Evolutionary conservation across 2,113 vertebrate species (phyloP), one percentile per base, ranked within the genome.

Genomic region (Theropithecus gelada): DNA sequence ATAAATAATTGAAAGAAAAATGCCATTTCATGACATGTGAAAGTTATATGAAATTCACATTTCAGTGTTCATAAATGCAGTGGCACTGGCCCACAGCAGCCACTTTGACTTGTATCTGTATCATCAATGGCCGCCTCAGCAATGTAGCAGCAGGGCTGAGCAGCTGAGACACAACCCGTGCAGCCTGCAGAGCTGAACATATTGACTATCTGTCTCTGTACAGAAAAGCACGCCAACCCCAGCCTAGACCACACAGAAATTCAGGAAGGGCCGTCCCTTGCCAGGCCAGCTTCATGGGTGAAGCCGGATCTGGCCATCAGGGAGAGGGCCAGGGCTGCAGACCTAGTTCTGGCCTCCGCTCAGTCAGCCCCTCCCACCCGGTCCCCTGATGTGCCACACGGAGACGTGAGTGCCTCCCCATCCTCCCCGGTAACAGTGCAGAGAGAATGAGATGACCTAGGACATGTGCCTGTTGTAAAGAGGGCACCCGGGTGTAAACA

Each of bases 131-230:
- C 55, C 17, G 55, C 14, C 57, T 64, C 2, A 8, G 6, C 40
- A 13, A 17, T 0, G 5, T 1, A 0, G 64, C 61, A 0, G 0
- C 50, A 7, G 59, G 6, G 35, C 68, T 10, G 22, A 30, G 64
- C 12, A 0, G 57, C 16, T 48, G 25, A 40, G 68, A 35, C 48
- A 16, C 57, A 27, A 25, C 78, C 64, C 2, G 2, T 9, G 1
- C 4, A 59, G 78, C 90, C 48, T 13, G 13, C 68, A 30, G 18
- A 84, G 79, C 48, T 12, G 1, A 25, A 38, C 18, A n/a, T 8
- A 52, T 14, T 10, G 4, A 27, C 82, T 16, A 2, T 12, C 30
- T 57, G 43, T n/a, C 32, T 38, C 52, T 30, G 35, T 61, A 13
- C 50, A 18, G 40, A n/a, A 40, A 17, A 59, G 38, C 9, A 38